Percentiles rank a stretch among this genome's conserved stretches.
These are phyloP conservation scores for Lutjanus argentimaculatus DNA, from an alignment of 2,797 vertebrate genomes.

Conservation along the genomic window DNA sequence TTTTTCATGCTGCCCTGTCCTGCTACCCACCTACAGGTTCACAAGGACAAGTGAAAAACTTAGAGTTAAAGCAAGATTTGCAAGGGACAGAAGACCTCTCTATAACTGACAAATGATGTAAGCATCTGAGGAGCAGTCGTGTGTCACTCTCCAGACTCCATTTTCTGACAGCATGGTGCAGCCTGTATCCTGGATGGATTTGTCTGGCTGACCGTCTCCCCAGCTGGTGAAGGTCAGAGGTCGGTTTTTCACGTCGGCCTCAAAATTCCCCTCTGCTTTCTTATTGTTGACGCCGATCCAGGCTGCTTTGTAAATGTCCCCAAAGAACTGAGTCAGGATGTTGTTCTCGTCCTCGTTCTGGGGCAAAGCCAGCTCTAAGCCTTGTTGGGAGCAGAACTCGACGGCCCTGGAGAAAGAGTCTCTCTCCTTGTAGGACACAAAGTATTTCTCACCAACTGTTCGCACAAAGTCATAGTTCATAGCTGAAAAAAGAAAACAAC, in stretches of 20 bases:
- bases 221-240: slow-evolving; percentile 52
- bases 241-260: slow-evolving; percentile 13
- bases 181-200: slow-evolving; percentile 27
- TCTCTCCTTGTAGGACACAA: slow-evolving; percentile 55
- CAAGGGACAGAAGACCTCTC: background rate
- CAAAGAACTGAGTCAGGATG: slow-evolving; percentile 33
- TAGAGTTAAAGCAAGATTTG: too few species aligned
- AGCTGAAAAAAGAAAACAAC: slow-evolving; percentile 17
- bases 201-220: slow-evolving; percentile 49
- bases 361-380: slow-evolving; percentile 58
- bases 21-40: too few species aligned
- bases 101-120: slow-evolving; percentile 56
- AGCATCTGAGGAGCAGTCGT: slow-evolving; percentile 38
- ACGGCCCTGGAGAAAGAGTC: slow-evolving; percentile 31
- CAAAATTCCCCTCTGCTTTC: slow-evolving; percentile 30
- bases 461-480: slow-evolving; percentile 41
- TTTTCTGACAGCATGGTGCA: slow-evolving; percentile 53
- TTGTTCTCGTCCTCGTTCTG: slow-evolving; percentile 52
- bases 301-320: background rate
- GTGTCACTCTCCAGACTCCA: slow-evolving; percentile 15
- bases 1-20: too few species aligned
- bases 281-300: slow-evolving; percentile 55
- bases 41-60: too few species aligned
- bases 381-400: slow-evolving; percentile 42
- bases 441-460: slow-evolving; percentile 48